These are phyloP conservation scores for Leucopternis melanops DNA, from an alignment of 2,113 vertebrate species.

Conservation along the genomic window DNA sequence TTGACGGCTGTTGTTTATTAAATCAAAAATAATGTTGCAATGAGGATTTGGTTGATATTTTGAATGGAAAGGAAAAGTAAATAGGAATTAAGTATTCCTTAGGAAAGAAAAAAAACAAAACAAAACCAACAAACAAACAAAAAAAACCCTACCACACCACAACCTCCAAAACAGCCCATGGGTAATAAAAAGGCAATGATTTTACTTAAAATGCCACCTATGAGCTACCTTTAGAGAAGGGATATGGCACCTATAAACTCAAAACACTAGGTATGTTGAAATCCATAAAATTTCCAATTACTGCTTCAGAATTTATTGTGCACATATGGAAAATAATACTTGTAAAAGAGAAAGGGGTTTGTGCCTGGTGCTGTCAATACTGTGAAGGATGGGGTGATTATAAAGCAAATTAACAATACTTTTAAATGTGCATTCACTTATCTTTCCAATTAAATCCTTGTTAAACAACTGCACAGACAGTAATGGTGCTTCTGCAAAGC, in stretches of 20 bases:
- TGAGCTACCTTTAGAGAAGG: slow-evolving; percentile 59
- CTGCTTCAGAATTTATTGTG: slow-evolving; percentile 78
- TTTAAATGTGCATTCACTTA: slow-evolving; percentile 91
- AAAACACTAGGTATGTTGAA: slow-evolving; percentile 69
- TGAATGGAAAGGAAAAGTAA: background rate
- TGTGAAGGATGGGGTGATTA: slow-evolving; percentile 89
- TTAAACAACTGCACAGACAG: slow-evolving; percentile 88
- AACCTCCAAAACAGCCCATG: background rate
- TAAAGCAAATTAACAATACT: slow-evolving; percentile 90
- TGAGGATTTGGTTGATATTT: slow-evolving; percentile 7
- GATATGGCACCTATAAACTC: slow-evolving; percentile 66
- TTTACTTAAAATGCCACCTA: slow-evolving; percentile 21
- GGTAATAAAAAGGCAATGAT: background rate
- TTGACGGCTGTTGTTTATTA: slow-evolving; percentile 35
- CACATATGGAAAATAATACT: slow-evolving; percentile 88
- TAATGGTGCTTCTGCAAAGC: slow-evolving; percentile 83
- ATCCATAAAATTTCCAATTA: slow-evolving; percentile 85
- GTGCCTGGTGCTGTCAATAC: slow-evolving; percentile 85
- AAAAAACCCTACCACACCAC: background rate
- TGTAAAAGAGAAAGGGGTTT: slow-evolving; percentile 82
- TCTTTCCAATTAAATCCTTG: slow-evolving; percentile 91
- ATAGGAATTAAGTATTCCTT: background rate
- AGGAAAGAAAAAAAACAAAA: background rate
- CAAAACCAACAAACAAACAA: background rate
- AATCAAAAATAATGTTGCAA: slow-evolving; percentile 7